Base-by-base conservation (phyloP, 2,888 invertebrate genomes). In the Eremobia ochroleuca region DNA sequence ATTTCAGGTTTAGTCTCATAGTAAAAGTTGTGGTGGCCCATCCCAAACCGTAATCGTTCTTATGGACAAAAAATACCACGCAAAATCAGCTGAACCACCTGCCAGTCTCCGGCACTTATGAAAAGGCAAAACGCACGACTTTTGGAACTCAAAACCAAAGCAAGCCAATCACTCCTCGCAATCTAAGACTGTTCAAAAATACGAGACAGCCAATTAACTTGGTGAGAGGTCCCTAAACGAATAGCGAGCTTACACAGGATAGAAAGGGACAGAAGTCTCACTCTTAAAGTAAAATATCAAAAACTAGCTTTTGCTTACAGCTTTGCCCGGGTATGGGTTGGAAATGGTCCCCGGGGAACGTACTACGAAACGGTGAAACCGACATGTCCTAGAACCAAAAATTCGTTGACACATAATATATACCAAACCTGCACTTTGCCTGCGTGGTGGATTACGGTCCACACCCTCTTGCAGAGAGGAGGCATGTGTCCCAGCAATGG, bases 131-230 rank as follows among this genome's bases (percentile, higher is more conserved):
- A 82, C 18, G 65, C 46, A 34, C 40, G 59, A 59, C 64, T 73
- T 68, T 59, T 71, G 67, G 18, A 59, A 67, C 59, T 73, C 25
- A 25, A 81, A 82, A 85, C 75, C 85, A 82, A 76, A 85, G 82
- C 76, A 72, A 76, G 55, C 76, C 82, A 82, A 82, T 82, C 85
- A 76, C 64, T 81, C 37, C 59, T 72, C 67, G 67, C 76, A 85
- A 85, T 82, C 85, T 81, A n/a, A 81, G 64, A 75, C 75, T 75
- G 85, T 67, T 85, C 64, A 85, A 82, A 82, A 82, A 85, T 71
- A 76, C 82, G 71, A 85, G 59, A 71, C 52, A 58, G 34, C 64
- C 77, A 82, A 82, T 81, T 85, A 85, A 85, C 85, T 82, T 68
- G 49, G 34, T 49, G 61, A 82, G 64, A 71, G 71, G 76, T 81